Base-by-base conservation (phyloP, 2,888 invertebrate genomes). In the Pyrrhosoma nymphula region DNA sequence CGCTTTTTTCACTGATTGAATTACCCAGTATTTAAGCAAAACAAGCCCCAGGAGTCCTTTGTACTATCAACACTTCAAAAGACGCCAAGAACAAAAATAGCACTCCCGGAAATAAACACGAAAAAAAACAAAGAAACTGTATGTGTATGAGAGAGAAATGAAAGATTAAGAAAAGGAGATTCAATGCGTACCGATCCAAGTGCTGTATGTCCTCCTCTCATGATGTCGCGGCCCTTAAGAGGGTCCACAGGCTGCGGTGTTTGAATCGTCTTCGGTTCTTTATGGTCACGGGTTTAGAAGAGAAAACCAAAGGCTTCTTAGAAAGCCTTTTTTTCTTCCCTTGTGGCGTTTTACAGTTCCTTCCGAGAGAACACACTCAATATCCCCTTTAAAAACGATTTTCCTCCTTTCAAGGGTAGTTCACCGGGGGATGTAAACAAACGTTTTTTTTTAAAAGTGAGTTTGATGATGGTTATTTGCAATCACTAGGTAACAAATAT, bases 171-270 rank as follows among this genome's bases (percentile, higher is more conserved):
- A 16, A 47, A 60, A 69, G 35, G 26, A 69, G 47, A 26, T 60
- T 23, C 26, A 93, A 69, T 93, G 93, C 93, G 47, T 93, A 93
- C 93, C 93, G 93, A 93, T 93, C 93, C 93, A n/a, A 93, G 39
- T 26, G 93, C 93, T 35, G 93, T 47, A 14, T 93, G 93, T 39
- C 93, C 93, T n/a, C 93, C 93, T 69, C 93, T 93, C 93, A 93
- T 93, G 93, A 60, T 93, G 82, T 82, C 82, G 39, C 75, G 47
- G 63, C 93, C 93, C 93, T 93, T 93, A 14, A 39, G 39, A 26
- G 91, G 63, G 69, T 93, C 93, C 39, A 69, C 30, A 30, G 82
- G 82, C 82, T 82, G 82, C 82, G 82, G 82, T 82, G 82, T 35
- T 16, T 82, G 82, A 82, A 82, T 82, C 82, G 82, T 82, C 82